Evolutionary conservation across 2,113 vertebrate species (phyloP), one percentile per base, ranked within the genome.

Genomic region (Eulemur rufifrons): DNA sequence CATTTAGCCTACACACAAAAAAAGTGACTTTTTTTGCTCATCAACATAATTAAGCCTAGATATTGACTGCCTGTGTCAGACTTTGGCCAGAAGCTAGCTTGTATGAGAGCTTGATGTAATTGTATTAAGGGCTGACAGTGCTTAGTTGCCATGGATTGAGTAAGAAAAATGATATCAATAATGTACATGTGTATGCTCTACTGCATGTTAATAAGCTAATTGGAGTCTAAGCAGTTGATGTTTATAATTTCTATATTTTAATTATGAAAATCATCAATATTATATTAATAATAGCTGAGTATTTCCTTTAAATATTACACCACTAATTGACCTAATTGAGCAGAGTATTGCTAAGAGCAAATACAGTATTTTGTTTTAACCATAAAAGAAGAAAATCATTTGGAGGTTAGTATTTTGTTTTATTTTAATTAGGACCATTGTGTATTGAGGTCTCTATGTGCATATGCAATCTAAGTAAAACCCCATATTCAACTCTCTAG

Each of bases 31-130:
- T 63, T 84, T 92, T 91, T 68, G 42, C 74, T 95, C 86, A 98
- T 98, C 95, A 98, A 92, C 93, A 96, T 98, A 98, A 98, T 98
- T 98, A 98, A 95, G 82, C 86, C 80, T 86, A 96, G 97, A 91
- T 91, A 98, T 96, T 97, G 97, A 98, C 97, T 98, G 89, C 61
- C 92, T 84, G 32, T 96, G 95, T 97, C 98, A 98, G 96, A 94
- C 91, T 96, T 97, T 96, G 97, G 96, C 98, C 97, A 98, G 96
- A 95, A 98, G 97, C 97, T 98, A 98, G 98, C 96, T 98, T 98
- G 94, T 95, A 97, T 95, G 83, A 98, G 96, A 98, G 91, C 94
- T 98, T 99, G 98, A 98, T 90, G 95, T 98, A 98, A 98, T 98
- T 95, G 95, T 97, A 96, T 98, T 98, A 98, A 98, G 93, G 97